Evolutionary conservation across 1,140 invertebrate species (phyloP).

Genomic region (Thaumatotibia leucotreta): DNA sequence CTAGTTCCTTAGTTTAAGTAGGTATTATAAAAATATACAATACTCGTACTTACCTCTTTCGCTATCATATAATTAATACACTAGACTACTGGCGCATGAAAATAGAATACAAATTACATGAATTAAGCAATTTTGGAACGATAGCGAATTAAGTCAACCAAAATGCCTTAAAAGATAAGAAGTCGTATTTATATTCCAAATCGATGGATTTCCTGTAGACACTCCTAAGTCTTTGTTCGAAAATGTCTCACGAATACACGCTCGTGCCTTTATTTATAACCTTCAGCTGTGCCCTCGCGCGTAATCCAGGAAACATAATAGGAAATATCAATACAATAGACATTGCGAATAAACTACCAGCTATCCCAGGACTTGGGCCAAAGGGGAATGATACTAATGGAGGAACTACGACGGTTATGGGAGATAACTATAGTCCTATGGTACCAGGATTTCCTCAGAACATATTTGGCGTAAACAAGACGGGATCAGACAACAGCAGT

Average conservation of each 20-base stretch:
- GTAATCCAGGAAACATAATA: neutral
- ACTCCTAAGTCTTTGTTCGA: neutral
- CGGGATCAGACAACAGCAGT: neutral
- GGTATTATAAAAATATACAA: no score
- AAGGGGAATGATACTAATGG: neutral
- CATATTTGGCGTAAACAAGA: neutral
- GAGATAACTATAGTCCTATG: neutral
- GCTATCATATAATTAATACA: no score
- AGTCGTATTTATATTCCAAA: neutral
- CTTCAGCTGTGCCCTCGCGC: neutral
- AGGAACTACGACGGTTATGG: neutral
- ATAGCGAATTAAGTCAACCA: neutral
- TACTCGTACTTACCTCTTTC: no score
- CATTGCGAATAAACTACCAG: neutral
- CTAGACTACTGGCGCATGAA: neutral
- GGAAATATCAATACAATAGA: neutral
- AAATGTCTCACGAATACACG: neutral
- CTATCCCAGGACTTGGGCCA: neutral
- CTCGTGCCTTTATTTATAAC: neutral
- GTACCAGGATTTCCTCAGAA: neutral
- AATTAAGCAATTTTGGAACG: neutral
- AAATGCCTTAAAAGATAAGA: neutral
- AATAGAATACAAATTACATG: neutral
- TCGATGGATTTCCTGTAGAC: neutral
- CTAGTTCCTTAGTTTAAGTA: no score